Conservation (phyloP, 2,113 vertebrate species). For the Seriola quinqueradiata region DNA sequence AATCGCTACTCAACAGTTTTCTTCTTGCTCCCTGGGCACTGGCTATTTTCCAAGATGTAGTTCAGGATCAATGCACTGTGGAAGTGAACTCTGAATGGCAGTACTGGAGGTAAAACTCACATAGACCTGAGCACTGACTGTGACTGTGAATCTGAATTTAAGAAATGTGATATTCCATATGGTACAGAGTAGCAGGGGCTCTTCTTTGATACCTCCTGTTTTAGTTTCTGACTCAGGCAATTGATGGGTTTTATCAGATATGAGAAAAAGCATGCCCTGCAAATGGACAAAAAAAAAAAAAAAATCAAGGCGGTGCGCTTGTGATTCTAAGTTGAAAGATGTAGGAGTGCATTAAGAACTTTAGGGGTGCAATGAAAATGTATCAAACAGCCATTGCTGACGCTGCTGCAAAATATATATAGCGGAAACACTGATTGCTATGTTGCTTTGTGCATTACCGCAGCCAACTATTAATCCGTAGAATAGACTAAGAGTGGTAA, state of each 20-base stretch:
- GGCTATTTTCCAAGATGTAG: constrained; percentile 64
- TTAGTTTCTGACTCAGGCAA: constrained; percentile 31
- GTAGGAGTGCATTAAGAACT: too few species aligned
- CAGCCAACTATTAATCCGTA: neutral
- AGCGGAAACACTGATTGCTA: neutral
- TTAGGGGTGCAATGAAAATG: too few species aligned
- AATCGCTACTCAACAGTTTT: constrained; percentile 66
- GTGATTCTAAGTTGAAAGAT: too few species aligned
- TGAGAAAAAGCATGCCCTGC: neutral
- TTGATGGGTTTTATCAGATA: constrained; percentile 11
- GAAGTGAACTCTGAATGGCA: constrained; percentile 66
- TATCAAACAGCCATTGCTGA: too few species aligned
- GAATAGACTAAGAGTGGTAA: neutral
- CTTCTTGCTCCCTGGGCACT: constrained; percentile 57
- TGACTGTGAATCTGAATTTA: constrained; percentile 45
- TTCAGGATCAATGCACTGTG: constrained; percentile 70
- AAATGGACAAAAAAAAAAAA: neutral
- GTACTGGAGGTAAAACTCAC: constrained; percentile 62
- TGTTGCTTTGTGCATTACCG: neutral
- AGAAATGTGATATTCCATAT: constrained; percentile 44
- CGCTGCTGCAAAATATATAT: too few species aligned
- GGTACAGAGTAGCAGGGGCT: constrained; percentile 4
- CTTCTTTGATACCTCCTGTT: constrained; percentile 14
- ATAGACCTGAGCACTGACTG: constrained; percentile 45
- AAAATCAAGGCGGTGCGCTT: too few species aligned